Base-by-base conservation (phyloP, 2,888 invertebrate genomes). In the Bellardia bayeri region DNA sequence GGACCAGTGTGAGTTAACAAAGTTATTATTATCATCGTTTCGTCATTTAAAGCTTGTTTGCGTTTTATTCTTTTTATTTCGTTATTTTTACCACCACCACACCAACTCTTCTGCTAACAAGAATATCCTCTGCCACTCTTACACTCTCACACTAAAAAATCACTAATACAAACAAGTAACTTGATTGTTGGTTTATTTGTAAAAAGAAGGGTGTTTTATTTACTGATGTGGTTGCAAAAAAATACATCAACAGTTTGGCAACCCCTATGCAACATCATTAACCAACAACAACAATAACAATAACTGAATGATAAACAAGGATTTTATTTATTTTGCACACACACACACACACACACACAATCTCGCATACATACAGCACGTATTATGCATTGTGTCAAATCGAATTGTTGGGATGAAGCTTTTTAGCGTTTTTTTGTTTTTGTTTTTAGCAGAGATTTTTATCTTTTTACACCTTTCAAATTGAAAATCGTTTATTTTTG, bases 141-240 rank as follows among this genome's bases (percentile, higher is more conserved):
- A 3, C 37, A 37, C 37, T 49, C 58, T 23, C 64, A 45, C 68
- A 45, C 86, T 42, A 45, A 42, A 42, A 74, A 72, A 51, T 74
- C 79, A 61, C 49, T 42, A 63, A 58, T 42, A n/a, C 58, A 56
- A 51, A 71, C 51, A 69, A 82, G 42, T 13, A 56, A 23, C 33
- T 71, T n/a, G 13, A 42, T 76, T 69, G 42, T 61, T 82, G 40
- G 40, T 58, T 51, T 82, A 33, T n/a, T 45, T 13, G 51, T 51
- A 61, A 63, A 45, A 78, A 66, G 72, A 84, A 76, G 92, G 91
- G 90, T 91, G 89, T 89, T 89, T 91, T 91, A 90, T 91, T 92
- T 90, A 90, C 90, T 81, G 9, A 61, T 84, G 63, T 76, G 82
- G 64, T 75, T 78, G 71, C 72, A 45, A 61, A 54, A 16, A 13